Percentiles rank a stretch among this genome's conserved stretches.
phyloP scores from a whole-genome alignment of 2,888 invertebrate species.

The Andrena chrysosceles region DNA sequence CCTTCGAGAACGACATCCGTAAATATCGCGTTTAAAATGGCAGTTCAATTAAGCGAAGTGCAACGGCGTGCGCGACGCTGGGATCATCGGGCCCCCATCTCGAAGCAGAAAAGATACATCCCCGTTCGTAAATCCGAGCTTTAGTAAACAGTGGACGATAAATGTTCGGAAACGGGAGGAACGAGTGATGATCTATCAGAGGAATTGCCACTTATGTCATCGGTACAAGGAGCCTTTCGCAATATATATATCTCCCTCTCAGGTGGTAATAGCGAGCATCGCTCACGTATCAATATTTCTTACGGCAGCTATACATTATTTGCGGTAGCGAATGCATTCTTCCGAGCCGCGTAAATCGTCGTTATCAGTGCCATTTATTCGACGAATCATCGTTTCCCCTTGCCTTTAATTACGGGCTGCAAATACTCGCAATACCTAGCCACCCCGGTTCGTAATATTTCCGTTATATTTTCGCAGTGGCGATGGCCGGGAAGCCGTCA shows the following conservation, averaged over 20 bases:
- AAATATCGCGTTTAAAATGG: slow-evolving; percentile 54
- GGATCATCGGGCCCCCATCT: slow-evolving; percentile 6
- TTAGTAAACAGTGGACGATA: slow-evolving; percentile 65
- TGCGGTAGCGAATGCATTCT: slow-evolving; percentile 48
- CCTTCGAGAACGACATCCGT: slow-evolving; percentile 36
- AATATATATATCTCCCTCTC: slow-evolving; percentile 37
- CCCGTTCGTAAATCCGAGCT: slow-evolving; percentile 54
- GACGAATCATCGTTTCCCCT: not conserved
- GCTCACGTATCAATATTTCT: slow-evolving; percentile 66
- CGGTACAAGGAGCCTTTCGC: slow-evolving; percentile 47
- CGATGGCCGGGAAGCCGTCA: not conserved
- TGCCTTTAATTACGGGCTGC: slow-evolving; percentile 42
- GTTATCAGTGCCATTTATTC: slow-evolving; percentile 57
- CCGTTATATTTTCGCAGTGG: slow-evolving; percentile 15
- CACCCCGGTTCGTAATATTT: slow-evolving; percentile 5
- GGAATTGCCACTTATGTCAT: slow-evolving; percentile 76
- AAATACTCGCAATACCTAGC: not conserved
- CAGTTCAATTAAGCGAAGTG: slow-evolving; percentile 65
- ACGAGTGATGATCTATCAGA: slow-evolving; percentile 73
- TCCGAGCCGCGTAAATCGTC: slow-evolving; percentile 51
- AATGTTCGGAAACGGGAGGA: slow-evolving; percentile 41
- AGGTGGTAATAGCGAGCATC: slow-evolving; percentile 65
- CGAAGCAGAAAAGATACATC: slow-evolving; percentile 48
- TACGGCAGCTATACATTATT: slow-evolving; percentile 59
- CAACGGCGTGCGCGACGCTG: slow-evolving; percentile 6